Percentiles rank a stretch among this genome's conserved stretches.
Conservation (phyloP, 2,113 vertebrate genomes). For the Arvicanthis niloticus region DNA sequence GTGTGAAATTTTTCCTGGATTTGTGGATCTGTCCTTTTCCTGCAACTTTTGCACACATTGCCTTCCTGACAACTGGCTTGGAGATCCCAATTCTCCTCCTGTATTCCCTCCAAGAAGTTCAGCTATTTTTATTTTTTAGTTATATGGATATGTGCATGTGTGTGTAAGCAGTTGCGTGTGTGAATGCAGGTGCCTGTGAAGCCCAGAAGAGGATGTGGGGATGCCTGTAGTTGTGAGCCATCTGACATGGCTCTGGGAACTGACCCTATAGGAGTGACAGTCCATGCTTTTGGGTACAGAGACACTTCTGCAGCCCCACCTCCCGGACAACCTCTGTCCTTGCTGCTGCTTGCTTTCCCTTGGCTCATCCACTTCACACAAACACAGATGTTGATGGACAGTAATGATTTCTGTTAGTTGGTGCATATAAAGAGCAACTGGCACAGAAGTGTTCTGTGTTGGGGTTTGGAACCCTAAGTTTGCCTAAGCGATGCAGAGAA, state of each 20-base stretch:
- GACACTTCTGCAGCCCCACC: background rate
- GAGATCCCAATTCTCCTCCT: slow-evolving; percentile 2
- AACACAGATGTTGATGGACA: slow-evolving; percentile 14
- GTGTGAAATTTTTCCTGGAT: background rate
- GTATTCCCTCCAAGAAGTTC: slow-evolving; percentile 20
- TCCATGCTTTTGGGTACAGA: too few relatives aligned
- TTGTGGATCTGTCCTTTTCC: background rate
- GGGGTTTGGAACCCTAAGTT: slow-evolving; percentile 38
- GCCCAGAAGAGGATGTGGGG: background rate
- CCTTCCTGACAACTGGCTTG: slow-evolving; percentile 1
- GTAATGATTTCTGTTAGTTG: background rate
- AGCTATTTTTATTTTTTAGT: background rate
- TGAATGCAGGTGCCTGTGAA: background rate
- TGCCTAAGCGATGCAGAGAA: slow-evolving; percentile 37
- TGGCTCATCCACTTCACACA: background rate
- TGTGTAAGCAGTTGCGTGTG: too few relatives aligned
- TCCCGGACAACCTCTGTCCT: too few relatives aligned
- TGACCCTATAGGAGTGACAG: background rate
- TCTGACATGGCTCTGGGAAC: background rate
- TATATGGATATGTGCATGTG: background rate
- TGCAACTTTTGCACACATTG: background rate
- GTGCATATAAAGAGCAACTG: slow-evolving; percentile 27
- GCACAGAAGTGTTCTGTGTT: slow-evolving; percentile 15
- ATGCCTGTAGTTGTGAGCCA: background rate
- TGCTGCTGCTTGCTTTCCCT: background rate